Base-by-base conservation (phyloP, 2,797 vertebrate species). In the Enteromius mattozi region DNA sequence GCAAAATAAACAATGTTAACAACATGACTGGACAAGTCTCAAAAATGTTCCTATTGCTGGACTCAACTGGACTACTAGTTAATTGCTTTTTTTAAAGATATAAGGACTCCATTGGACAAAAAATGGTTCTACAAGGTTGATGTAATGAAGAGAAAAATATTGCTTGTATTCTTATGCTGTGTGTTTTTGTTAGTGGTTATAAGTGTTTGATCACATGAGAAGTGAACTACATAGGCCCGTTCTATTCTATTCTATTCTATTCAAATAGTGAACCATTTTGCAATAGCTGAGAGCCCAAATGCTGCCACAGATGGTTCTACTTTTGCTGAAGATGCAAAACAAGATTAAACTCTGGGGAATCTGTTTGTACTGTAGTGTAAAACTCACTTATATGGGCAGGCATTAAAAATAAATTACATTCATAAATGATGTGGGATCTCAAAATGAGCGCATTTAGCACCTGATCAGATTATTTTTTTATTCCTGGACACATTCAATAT, bases 231-330 rank as follows among this genome's bases (percentile, higher is more conserved):
- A 30, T 12, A 76, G 13, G 13, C 89, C 89, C 86, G 86, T 86
- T 92, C 92, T 88, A 90, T 87, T 89, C 71, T 30, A 82, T 65
- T 75, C 37, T 82, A 12, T 88, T 90, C 88, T 77, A 70, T 90
- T 89, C 86, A 84, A 88, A 88, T 83, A 86, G 81, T 90, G 76
- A 89, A 81, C 79, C 71, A 87, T 82, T 80, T 90, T 88, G 82
- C 83, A 87, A 89, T 90, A 91, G 82, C 84, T 92, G 88, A 61
- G 68, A 61, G 35, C 61, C 78, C 70, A 72, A 65, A 51, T 72
- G 69, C 74, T 88, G 86, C 87, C 78, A 82, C 56, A 74, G 27
- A 74, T 49, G 56, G 49, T 82, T 75, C 40, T 63, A 49, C 56
- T 74, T 74, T 13, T 24, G 70, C 40, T 49, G 13, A 35, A 82